A percentile compares a stretch with the other conserved stretches of the same genome.
phyloP scores from a whole-genome alignment of 2,113 vertebrate species.

The Hemibates koningsi region DNA sequence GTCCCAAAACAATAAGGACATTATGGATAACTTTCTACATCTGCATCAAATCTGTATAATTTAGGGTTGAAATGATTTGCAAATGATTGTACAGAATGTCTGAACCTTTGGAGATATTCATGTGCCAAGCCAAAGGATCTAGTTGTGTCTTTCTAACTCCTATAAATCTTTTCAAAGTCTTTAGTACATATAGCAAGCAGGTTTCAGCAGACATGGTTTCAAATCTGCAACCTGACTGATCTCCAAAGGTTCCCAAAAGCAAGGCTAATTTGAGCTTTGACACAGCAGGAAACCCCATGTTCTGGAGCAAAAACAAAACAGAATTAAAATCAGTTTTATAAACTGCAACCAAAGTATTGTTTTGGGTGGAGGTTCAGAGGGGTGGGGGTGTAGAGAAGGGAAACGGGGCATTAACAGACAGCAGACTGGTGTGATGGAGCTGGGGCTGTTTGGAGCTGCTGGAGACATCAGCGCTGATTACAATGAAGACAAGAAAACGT shows the following conservation, averaged over 20 bases:
- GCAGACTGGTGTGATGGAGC: neutral
- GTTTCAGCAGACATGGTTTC: neutral
- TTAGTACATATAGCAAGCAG: neutral
- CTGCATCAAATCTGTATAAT: neutral
- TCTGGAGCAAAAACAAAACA: neutral
- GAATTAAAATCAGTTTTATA: neutral
- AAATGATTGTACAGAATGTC: neutral
- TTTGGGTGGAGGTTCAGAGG: neutral
- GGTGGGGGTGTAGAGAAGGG: neutral
- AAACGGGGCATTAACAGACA: neutral
- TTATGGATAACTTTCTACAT: neutral
- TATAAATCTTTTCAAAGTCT: neutral
- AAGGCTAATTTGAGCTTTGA: neutral
- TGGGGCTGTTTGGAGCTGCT: neutral
- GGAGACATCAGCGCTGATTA: conserved; percentile 16
- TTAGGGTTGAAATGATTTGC: neutral
- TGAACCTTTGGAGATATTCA: neutral
- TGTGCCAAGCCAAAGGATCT: neutral
- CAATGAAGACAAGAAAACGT: conserved; percentile 1
- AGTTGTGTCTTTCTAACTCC: neutral
- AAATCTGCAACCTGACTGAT: neutral
- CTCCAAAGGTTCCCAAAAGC: neutral
- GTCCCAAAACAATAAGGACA: neutral
- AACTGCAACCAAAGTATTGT: neutral
- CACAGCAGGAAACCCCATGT: neutral